Conservation (phyloP, 2,888 invertebrate species). For the Lithophane ornitopus region DNA sequence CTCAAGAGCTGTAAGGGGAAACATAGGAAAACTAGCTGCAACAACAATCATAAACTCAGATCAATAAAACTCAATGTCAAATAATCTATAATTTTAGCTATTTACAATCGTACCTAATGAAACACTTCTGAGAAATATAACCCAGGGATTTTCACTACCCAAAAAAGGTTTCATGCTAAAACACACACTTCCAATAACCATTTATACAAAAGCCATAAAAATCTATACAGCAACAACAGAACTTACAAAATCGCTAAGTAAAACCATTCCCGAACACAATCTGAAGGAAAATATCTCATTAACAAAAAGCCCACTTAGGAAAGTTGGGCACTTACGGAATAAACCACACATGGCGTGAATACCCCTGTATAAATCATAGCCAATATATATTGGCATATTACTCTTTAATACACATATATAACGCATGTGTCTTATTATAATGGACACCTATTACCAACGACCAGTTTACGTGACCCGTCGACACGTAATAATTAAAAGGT, state of each 20-base stretch:
- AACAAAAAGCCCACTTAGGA: slow-evolving; percentile 69
- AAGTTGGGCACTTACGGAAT: slow-evolving; percentile 66
- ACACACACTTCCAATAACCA: not conserved
- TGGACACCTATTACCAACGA: slow-evolving; percentile 45
- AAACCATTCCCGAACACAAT: slow-evolving; percentile 56
- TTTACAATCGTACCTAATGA: not conserved
- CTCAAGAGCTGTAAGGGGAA: too few species aligned
- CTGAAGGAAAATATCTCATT: slow-evolving; percentile 69
- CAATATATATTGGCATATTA: slow-evolving; percentile 59
- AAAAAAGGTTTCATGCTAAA: not conserved
- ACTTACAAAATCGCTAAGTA: slow-evolving; percentile 43
- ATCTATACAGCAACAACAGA: slow-evolving; percentile 17
- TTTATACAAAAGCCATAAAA: slow-evolving; percentile 24
- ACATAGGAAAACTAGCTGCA: too few species aligned
- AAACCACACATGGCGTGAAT: slow-evolving; percentile 66
- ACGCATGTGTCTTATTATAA: slow-evolving; percentile 46
- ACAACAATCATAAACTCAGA: too few species aligned
- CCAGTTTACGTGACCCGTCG: slow-evolving; percentile 31
- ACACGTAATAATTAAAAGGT: not conserved
- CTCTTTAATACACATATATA: slow-evolving; percentile 43
- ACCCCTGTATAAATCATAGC: slow-evolving; percentile 69
- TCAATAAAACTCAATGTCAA: too few species aligned
- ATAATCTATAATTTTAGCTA: too few species aligned
- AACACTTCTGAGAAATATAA: not conserved
- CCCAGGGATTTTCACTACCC: not conserved